Percentiles rank a stretch among this genome's conserved stretches.
Evolutionary conservation across 2,113 vertebrate species (phyloP).

Genomic region (Mus pahari): DNA sequence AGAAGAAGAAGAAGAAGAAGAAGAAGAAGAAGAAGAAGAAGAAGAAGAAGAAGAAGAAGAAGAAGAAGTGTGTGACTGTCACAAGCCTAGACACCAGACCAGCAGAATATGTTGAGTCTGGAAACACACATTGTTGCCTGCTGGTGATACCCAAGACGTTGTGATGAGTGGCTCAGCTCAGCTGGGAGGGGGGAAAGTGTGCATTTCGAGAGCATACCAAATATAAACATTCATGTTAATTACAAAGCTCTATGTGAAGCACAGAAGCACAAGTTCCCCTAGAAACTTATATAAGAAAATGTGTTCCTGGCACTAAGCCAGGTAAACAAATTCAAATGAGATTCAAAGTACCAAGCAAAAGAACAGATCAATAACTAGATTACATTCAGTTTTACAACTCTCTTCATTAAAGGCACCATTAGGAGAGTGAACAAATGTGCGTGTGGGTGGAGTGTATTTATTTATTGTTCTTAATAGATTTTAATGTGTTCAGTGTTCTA

Average conservation of each 20-base stretch:
- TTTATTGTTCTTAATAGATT: background rate
- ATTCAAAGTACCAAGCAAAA: background rate
- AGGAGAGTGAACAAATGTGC: background rate
- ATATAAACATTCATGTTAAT: background rate
- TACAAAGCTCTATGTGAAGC: background rate
- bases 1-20: too few relatives aligned
- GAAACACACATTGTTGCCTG: background rate
- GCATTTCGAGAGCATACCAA: background rate
- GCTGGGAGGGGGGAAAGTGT: background rate
- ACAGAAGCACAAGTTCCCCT: background rate
- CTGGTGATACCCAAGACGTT: too few relatives aligned
- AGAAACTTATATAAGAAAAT: background rate
- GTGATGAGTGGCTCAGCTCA: background rate
- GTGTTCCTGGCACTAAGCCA: background rate
- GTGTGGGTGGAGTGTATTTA: background rate
- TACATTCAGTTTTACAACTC: background rate
- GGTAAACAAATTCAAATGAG: background rate
- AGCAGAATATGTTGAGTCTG: background rate
- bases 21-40: too few relatives aligned
- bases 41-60: too few relatives aligned
- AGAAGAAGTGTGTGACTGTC: background rate
- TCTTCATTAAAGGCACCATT: background rate
- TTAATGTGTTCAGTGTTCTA: background rate
- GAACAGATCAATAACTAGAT: background rate
- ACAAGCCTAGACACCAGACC: background rate